Evolutionary conservation across 2,797 vertebrate species (phyloP).

Genomic region (Phalanger gymnotis): DNA sequence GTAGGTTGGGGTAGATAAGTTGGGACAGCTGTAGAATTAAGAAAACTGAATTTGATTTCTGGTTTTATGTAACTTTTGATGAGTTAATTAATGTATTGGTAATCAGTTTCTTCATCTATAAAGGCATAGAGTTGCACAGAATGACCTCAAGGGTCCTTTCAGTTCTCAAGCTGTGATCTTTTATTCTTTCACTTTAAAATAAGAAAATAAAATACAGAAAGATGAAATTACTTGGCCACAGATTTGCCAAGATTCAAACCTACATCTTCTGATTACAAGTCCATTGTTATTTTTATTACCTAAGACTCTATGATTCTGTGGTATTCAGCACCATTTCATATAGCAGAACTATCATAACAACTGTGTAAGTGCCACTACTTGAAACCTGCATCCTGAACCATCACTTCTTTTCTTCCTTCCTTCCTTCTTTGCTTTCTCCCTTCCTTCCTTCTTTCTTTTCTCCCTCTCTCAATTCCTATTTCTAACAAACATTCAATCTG

Average conservation of each 20-base stretch:
- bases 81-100: not conserved
- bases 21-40: not conserved
- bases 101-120: not conserved
- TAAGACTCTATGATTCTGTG: no score
- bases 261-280: not conserved
- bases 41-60: not conserved
- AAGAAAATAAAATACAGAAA: not conserved
- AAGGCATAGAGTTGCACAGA: not conserved
- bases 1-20: not conserved
- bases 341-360: not conserved
- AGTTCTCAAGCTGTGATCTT: not conserved
- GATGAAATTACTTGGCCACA: not conserved
- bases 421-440: not conserved
- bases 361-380: not conserved
- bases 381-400: not conserved
- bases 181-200: not conserved
- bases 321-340: not conserved
- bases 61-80: not conserved
- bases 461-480: not conserved
- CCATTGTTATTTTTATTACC: not conserved
- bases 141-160: not conserved
- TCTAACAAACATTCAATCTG: no score
- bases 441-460: not conserved
- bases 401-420: not conserved
- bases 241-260: not conserved